Evolutionary conservation across 2,113 vertebrate genomes (phyloP), one percentile per base, ranked within the genome.

Genomic region (Dicentrarchus labrax): DNA sequence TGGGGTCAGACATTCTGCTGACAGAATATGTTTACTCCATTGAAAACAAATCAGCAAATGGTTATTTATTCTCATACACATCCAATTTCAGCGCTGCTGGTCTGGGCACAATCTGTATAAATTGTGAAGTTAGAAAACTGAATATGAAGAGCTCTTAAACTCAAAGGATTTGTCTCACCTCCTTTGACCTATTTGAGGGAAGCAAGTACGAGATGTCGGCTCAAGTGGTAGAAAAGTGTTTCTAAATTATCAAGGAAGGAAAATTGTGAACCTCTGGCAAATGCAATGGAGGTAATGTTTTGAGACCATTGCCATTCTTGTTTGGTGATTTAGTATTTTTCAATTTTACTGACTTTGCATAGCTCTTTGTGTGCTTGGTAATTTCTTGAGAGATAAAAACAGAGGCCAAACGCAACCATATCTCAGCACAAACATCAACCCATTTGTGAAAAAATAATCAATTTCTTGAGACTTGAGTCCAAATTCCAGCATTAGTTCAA

Each of bases 41-140:
- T 89, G 72, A 85, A 87, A 88, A 78, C 72, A 79, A 83, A 84
- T 87, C 65, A 71, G 61, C 47, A 64, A 75, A 77, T 30, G 60
- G 82, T 86, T 81, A 83, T 90, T 92, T 76, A 87, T 84, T 85
- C 56, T 85, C 65, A 84, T 84, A 78, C 64, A 80, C 72, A 70
- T 87, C 72, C 92, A 87, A 78, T 91, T 80, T 74, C 72, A 51
- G 38, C 4, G 4, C 48, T 38, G 64, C 65, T 48, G 75, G 71
- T 70, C 41, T 17, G 38, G 19, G 59, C 21, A 22, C 68, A 62
- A 82, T 73, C 17, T 74, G 65, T 70, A 77, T 73, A 65, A 83
- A 88, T 72, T 71, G 53, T 17, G 43, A 48, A 61, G 76, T 67
- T 78, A 6, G 73, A 86, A 61, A 73, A 81, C 2, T 57, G 71